Evolutionary conservation across 2,113 vertebrate species (phyloP), one percentile per base, ranked within the genome.

Genomic region (Melanotaenia duboulayi): DNA sequence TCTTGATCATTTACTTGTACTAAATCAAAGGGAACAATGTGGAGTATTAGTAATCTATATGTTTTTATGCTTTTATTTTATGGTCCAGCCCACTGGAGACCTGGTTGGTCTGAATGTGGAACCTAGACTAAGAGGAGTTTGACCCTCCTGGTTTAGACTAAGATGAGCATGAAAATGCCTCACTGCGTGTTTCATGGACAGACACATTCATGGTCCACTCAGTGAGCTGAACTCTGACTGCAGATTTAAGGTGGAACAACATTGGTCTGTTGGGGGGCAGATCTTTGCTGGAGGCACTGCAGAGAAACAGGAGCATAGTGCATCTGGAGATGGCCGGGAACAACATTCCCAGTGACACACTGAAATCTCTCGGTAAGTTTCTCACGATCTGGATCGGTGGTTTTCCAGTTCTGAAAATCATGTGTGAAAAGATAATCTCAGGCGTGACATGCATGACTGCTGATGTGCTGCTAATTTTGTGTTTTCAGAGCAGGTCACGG

Each of bases 221-320:
- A n/a, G n/a, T 35, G 32, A 35, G 8, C 8, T 63, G 6, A 4
- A 13, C 23, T 68, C 8, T 55, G 0, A 4, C 65, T 22, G 14
- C 78, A 99, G 98, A 99, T 90, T 84, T 99, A 50, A 94, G 98
- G 61, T 99, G 98, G 98, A 99, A 99, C 90, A 97, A 95, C 69
- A 77, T 98, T 0, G 97, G 98, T 10, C 94, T 99, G 44, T 88
- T 99, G 85, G 98, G 98, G 0, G 96, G 97, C 42, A 92, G 97
- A 56, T 92, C 95, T 46, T 74, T 99, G 71, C 84, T 96, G 65
- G 95, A 92, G 74, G 95, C 94, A 56, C 83, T 99, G 74, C 94
- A 94, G 78, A 94, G 93, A 78, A 99, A 97, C 93, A 95, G 79
- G 71, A 90, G 90, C 8, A 72, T 99, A 37, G 74, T 92, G 74